Percentiles rank a stretch among this genome's conserved stretches.
These are phyloP conservation scores for Isotomurus palustris DNA, from an alignment of 2,888 invertebrate genomes.

Conservation along the genomic window DNA sequence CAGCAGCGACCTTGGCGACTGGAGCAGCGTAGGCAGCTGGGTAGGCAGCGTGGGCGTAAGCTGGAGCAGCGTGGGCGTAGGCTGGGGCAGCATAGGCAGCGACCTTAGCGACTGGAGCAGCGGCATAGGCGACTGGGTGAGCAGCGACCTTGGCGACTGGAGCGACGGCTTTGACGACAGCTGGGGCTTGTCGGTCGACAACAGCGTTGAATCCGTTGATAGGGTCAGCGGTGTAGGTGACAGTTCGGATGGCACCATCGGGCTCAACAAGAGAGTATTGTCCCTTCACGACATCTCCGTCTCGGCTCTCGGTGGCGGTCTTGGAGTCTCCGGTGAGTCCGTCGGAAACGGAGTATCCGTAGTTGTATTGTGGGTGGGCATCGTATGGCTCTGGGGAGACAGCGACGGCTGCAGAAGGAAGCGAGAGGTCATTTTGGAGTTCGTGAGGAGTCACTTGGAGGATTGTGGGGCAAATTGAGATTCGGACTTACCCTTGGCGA, in stretches of 20 bases:
- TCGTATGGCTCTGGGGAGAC: slow-evolving; percentile 26
- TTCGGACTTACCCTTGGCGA: neutral
- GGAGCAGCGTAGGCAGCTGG: slow-evolving; percentile 1
- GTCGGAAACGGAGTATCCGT: slow-evolving; percentile 36
- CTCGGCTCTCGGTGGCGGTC: slow-evolving; percentile 27
- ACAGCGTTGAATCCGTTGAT: slow-evolving; percentile 21
- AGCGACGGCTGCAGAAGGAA: neutral
- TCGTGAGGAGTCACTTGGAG: too few relatives aligned
- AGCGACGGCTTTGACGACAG: neutral
- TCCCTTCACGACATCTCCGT: slow-evolving; percentile 37
- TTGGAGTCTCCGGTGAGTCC: slow-evolving; percentile 37
- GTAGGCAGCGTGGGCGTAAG: neutral
- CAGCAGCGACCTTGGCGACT: neutral
- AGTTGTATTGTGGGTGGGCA: slow-evolving; percentile 39
- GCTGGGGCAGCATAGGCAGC: slow-evolving; percentile 4
- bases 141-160: slow-evolving; percentile 12
- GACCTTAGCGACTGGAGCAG: slow-evolving; percentile 7
- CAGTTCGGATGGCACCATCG: slow-evolving; percentile 32
- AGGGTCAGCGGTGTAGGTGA: slow-evolving; percentile 32
- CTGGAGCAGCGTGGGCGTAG: slow-evolving; percentile 9
- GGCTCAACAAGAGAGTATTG: slow-evolving; percentile 36
- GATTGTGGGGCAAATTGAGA: neutral
- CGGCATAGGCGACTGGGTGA: slow-evolving; percentile 6
- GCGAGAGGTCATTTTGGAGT: neutral
- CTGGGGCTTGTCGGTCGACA: slow-evolving; percentile 4